Evolutionary conservation across 2,113 vertebrate genomes (phyloP).

Genomic region (Perccottus glenii): DNA sequence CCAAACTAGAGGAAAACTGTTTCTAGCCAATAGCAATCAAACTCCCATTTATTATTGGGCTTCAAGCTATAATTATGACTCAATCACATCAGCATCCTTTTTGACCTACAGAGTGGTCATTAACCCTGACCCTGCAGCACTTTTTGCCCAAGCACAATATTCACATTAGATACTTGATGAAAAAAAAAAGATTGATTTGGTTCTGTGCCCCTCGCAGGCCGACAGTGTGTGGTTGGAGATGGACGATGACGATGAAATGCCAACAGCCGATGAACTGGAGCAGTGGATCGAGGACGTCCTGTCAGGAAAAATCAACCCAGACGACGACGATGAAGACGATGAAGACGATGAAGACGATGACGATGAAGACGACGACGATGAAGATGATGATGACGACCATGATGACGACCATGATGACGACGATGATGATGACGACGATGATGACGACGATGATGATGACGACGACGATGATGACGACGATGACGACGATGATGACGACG

Average conservation of each 20-base stretch:
- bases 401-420: slow-evolving; percentile 47
- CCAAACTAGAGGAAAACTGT: too few relatives aligned
- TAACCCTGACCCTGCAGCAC: too few relatives aligned
- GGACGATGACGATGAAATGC: slow-evolving; percentile 89
- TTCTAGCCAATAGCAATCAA: too few relatives aligned
- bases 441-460: slow-evolving; percentile 74
- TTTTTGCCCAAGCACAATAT: too few relatives aligned
- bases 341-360: slow-evolving; percentile 75
- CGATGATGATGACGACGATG: slow-evolving; percentile 72
- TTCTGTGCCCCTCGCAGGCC: slow-evolving; percentile 71
- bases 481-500: slow-evolving; percentile 52
- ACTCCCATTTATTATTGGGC: too few relatives aligned
- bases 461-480: slow-evolving; percentile 72
- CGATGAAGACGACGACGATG: slow-evolving; percentile 69
- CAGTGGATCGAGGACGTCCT: slow-evolving; percentile 90
- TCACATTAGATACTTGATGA: too few relatives aligned
- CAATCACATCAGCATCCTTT: too few relatives aligned
- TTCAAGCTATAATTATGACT: too few relatives aligned
- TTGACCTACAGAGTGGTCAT: too few relatives aligned
- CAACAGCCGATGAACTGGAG: slow-evolving; percentile 85
- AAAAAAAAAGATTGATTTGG: background rate
- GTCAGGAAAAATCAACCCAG: slow-evolving; percentile 86
- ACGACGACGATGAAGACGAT: slow-evolving; percentile 79
- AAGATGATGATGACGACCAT: slow-evolving; percentile 41
- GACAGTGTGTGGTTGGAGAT: slow-evolving; percentile 94